A percentile compares a stretch with the other conserved stretches of the same genome.
These are phyloP conservation scores for Epizoanthus stellaris DNA, from an alignment of 92 coral and sea anemone genomes.

Conservation along the genomic window DNA sequence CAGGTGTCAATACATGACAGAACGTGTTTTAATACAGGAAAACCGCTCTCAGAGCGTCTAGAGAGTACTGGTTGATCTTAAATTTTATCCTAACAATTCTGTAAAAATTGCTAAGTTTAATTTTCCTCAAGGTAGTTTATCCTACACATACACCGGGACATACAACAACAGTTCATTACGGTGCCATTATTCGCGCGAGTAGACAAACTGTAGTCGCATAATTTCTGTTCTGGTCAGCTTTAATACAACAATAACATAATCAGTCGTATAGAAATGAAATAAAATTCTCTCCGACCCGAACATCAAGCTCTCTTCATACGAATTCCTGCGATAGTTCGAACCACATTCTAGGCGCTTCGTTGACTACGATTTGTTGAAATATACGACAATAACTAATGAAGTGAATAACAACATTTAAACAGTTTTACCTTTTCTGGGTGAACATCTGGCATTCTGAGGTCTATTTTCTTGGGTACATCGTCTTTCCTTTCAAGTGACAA, in stretches of 20 bases:
- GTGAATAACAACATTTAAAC: constrained; percentile 1
- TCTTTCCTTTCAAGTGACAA: constrained; percentile 19
- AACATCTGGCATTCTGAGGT: constrained; percentile 37
- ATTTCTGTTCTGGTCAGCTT: neutral
- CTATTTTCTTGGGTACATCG: neutral
- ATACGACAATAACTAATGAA: neutral
- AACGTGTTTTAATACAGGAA: constrained; percentile 2
- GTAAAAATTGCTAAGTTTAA: neutral
- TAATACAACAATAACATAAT: neutral
- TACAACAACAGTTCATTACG: constrained; percentile 11
- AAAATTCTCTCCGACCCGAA: too few relatives aligned
- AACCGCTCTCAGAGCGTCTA: neutral
- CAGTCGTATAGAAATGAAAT: too few relatives aligned
- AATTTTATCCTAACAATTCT: neutral
- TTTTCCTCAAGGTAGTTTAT: neutral
- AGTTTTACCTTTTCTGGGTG: constrained; percentile 34
- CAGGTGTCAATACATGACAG: constrained; percentile 31
- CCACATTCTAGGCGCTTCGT: neutral
- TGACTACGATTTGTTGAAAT: constrained; percentile 2
- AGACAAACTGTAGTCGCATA: neutral
- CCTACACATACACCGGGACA: neutral
- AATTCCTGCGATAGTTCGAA: neutral
- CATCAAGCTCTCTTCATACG: neutral
- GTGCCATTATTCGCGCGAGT: neutral
- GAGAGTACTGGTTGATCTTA: neutral